Evolutionary conservation across 2,113 vertebrate genomes (phyloP).

Genomic region (Anarhynchus alexandrinus): DNA sequence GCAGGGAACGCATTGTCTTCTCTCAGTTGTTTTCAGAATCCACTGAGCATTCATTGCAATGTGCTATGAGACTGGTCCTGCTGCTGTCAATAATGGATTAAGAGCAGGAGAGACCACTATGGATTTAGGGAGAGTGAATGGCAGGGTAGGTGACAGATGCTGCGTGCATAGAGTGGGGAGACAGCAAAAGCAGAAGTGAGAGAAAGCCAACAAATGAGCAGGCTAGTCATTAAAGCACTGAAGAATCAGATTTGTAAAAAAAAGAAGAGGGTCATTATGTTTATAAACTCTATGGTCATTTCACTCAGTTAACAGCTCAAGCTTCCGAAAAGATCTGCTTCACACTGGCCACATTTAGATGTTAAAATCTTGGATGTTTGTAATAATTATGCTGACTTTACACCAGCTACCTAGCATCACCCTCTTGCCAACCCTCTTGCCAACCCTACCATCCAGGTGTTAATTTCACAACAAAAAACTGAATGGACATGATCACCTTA

Average conservation of each 20-base stretch:
- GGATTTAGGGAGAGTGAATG: neutral
- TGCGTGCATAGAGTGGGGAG: neutral
- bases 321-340: neutral
- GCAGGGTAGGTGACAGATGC: neutral
- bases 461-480: neutral
- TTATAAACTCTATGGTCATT: neutral
- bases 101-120: neutral
- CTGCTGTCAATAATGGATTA: neutral
- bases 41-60: fast-evolving
- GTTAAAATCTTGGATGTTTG: neutral
- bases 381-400: neutral
- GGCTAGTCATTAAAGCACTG: neutral
- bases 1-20: neutral
- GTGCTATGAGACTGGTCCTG: neutral
- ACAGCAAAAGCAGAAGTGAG: neutral
- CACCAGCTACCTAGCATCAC: neutral
- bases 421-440: neutral
- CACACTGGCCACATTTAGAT: neutral
- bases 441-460: neutral
- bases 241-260: neutral
- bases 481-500: neutral
- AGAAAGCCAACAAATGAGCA: neutral
- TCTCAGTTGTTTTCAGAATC: neutral
- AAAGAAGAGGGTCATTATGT: neutral
- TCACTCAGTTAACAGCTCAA: neutral